phyloP scores from a whole-genome alignment of 2,888 invertebrate species.

The Alcis repandata region DNA sequence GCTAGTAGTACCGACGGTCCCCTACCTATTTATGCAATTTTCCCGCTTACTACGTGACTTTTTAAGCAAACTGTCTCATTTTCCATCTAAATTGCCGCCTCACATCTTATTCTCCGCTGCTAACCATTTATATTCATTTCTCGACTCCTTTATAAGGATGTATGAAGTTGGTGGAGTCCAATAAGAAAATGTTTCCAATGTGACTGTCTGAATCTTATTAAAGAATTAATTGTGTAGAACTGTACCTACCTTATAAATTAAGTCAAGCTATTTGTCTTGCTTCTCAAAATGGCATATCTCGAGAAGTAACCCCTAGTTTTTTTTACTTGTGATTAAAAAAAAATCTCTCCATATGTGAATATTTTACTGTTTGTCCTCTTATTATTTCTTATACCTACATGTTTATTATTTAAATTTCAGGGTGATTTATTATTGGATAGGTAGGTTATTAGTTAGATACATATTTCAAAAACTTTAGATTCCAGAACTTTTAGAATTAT shows the following conservation, averaged over 20 bases:
- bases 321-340: no score
- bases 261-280: no score
- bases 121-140: slow-evolving; percentile 81
- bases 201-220: slow-evolving; percentile 47
- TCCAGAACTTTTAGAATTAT: no score
- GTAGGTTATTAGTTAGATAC: no score
- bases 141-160: slow-evolving; percentile 72
- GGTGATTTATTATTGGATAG: no score
- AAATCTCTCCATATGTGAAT: no score
- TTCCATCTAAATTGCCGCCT: slow-evolving; percentile 77
- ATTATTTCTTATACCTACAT: no score
- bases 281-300: no score
- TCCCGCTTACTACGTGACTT: slow-evolving; percentile 75
- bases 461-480: no score
- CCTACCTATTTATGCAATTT: slow-evolving; percentile 34
- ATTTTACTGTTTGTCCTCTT: no score
- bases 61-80: slow-evolving; percentile 79
- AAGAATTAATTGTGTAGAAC: slow-evolving; percentile 48
- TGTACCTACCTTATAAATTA: not conserved
- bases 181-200: slow-evolving; percentile 65
- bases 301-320: no score
- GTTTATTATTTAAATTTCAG: no score
- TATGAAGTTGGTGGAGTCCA: slow-evolving; percentile 66
- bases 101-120: slow-evolving; percentile 77
- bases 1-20: slow-evolving; percentile 49